These are phyloP conservation scores for Oxytorus armatus DNA, from an alignment of 2,888 invertebrate species.

Conservation along the genomic window DNA sequence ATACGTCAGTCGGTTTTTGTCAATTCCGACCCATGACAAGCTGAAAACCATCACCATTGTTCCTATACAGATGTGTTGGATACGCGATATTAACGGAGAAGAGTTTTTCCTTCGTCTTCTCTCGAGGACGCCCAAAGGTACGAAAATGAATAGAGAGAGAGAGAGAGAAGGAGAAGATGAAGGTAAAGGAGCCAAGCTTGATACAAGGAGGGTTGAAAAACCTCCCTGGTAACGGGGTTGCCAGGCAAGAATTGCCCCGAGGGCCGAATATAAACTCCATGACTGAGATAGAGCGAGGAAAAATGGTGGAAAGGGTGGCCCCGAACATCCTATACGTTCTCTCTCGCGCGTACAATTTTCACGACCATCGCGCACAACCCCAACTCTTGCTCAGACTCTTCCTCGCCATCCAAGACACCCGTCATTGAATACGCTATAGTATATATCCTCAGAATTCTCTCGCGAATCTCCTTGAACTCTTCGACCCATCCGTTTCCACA, in stretches of 20 bases:
- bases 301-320: slow-evolving; percentile 5
- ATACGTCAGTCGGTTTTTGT: background rate
- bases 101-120: background rate
- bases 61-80: slow-evolving; percentile 21
- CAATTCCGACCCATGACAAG: slow-evolving; percentile 10
- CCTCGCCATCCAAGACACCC: slow-evolving; percentile 15
- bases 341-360: slow-evolving; percentile 43
- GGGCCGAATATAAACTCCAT: slow-evolving; percentile 54
- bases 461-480: slow-evolving; percentile 44
- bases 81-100: slow-evolving; percentile 30
- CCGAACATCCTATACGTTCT: background rate
- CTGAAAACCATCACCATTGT: slow-evolving; percentile 6
- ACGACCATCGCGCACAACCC: slow-evolving; percentile 39
- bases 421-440: slow-evolving; percentile 14
- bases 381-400: slow-evolving; percentile 2
- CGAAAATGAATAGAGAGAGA: background rate
- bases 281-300: slow-evolving; percentile 25
- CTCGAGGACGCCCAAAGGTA: slow-evolving; percentile 7
- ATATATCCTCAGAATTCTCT: slow-evolving; percentile 15
- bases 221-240: slow-evolving; percentile 54
- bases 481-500: slow-evolving; percentile 12
- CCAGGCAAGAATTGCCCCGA: slow-evolving; percentile 47
- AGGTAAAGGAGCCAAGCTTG: slow-evolving; percentile 40
- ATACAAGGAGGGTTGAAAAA: slow-evolving; percentile 30
- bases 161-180: slow-evolving; percentile 20